phyloP scores from a whole-genome alignment of 2,797 vertebrate genomes.

The Coluber constrictor region DNA sequence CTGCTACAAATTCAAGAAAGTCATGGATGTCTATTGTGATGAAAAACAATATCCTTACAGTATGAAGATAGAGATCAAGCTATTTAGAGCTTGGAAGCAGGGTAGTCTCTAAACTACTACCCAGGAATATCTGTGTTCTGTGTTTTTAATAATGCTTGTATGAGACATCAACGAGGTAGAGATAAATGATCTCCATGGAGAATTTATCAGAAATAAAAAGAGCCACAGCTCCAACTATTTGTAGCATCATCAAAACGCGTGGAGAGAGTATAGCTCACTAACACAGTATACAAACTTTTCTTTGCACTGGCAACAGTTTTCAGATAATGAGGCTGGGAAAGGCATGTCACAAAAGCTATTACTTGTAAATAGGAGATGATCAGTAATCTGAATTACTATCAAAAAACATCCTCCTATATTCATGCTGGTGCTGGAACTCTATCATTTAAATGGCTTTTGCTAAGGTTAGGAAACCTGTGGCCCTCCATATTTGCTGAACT shows the following conservation, averaged over 20 bases:
- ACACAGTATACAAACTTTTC: not conserved
- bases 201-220: not conserved
- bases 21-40: not conserved
- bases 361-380: not conserved
- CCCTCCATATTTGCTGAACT: too few relatives aligned
- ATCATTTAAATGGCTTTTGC: too few relatives aligned
- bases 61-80: not conserved
- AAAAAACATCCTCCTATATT: too few relatives aligned
- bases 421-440: too few relatives aligned
- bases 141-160: not conserved
- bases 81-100: not conserved
- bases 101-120: not conserved
- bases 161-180: not conserved
- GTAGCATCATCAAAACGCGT: too few relatives aligned
- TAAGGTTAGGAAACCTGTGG: too few relatives aligned
- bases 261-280: not conserved
- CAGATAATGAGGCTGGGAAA: not conserved
- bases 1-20: not conserved
- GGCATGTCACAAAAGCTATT: not conserved
- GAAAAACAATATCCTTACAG: not conserved
- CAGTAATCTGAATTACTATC: too few relatives aligned
- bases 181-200: not conserved
- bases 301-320: not conserved
- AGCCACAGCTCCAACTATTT: not conserved
- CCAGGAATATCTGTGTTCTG: not conserved